A percentile compares a stretch with the other conserved stretches of the same genome.
phyloP scores from a whole-genome alignment of 1,140 invertebrate genomes.

The Halesus radiatus region DNA sequence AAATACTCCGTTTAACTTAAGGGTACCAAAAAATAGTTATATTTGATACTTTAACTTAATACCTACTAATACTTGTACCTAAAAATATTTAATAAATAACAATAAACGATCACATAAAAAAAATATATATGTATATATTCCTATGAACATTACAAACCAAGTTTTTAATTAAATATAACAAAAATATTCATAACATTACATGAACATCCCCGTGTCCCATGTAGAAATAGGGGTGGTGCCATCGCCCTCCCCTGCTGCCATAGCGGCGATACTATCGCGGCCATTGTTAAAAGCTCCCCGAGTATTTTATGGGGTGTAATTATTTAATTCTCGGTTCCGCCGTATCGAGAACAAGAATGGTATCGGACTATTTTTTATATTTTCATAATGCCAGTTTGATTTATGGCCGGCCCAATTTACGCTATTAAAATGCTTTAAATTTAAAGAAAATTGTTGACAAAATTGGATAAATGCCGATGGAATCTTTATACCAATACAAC shows the following conservation, averaged over 20 bases:
- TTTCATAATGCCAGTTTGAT: slow-evolving; percentile 34
- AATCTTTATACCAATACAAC: no score
- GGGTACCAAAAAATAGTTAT: no score
- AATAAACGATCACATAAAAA: no score
- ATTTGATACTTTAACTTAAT: no score
- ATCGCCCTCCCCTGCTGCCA: neutral
- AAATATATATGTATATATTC: no score
- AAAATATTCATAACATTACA: no score
- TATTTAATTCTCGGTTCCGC: slow-evolving; percentile 46
- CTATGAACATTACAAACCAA: no score
- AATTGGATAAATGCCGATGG: no score
- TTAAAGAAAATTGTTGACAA: neutral
- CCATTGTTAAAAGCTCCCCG: slow-evolving; percentile 51
- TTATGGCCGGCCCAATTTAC: slow-evolving; percentile 16
- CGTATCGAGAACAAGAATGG: slow-evolving; percentile 22
- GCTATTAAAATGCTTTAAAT: slow-evolving; percentile 10
- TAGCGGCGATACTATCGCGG: slow-evolving; percentile 44
- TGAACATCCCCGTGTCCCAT: neutral
- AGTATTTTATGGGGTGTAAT: slow-evolving; percentile 48
- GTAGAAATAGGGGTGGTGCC: slow-evolving; percentile 39
- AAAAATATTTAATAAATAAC: no score
- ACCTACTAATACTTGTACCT: no score
- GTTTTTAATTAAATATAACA: no score
- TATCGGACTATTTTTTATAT: slow-evolving; percentile 3
- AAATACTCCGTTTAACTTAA: no score